Percentiles rank a stretch among this genome's conserved stretches.
Evolutionary conservation across 2,888 invertebrate genomes (phyloP).

Genomic region (Caprella mutica): DNA sequence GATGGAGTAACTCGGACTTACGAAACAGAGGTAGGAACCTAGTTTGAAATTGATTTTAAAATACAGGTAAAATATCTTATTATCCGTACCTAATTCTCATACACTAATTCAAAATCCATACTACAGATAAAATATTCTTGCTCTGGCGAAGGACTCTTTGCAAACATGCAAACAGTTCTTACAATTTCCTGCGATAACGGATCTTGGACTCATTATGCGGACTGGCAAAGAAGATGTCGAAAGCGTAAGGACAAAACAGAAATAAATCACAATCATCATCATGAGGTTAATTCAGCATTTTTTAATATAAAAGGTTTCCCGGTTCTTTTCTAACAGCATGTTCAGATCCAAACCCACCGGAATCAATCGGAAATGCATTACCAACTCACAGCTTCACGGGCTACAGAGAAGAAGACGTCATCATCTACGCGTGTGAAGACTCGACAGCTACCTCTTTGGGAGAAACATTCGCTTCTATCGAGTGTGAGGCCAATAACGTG

Average conservation of each 20-base stretch:
- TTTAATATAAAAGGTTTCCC: too few relatives aligned
- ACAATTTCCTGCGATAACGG: slow-evolving; percentile 1
- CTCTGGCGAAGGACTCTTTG: background rate
- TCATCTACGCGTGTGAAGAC: background rate
- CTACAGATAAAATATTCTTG: background rate
- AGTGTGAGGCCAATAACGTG: background rate
- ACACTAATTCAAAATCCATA: too few relatives aligned
- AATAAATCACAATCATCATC: too few relatives aligned
- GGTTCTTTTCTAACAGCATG: background rate
- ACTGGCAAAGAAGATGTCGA: background rate
- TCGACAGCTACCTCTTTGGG: background rate
- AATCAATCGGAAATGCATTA: background rate
- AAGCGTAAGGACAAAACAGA: too few relatives aligned
- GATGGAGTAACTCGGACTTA: too few relatives aligned
- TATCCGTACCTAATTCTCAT: too few relatives aligned
- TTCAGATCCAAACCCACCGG: background rate
- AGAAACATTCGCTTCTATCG: background rate
- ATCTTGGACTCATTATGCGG: background rate
- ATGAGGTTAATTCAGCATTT: too few relatives aligned
- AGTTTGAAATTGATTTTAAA: too few relatives aligned
- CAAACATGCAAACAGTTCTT: background rate
- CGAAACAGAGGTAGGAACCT: too few relatives aligned
- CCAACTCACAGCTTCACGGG: background rate
- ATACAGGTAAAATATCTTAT: too few relatives aligned
- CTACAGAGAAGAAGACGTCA: background rate